Conservation (phyloP, 2,797 vertebrate genomes). For the Nasua narica region DNA sequence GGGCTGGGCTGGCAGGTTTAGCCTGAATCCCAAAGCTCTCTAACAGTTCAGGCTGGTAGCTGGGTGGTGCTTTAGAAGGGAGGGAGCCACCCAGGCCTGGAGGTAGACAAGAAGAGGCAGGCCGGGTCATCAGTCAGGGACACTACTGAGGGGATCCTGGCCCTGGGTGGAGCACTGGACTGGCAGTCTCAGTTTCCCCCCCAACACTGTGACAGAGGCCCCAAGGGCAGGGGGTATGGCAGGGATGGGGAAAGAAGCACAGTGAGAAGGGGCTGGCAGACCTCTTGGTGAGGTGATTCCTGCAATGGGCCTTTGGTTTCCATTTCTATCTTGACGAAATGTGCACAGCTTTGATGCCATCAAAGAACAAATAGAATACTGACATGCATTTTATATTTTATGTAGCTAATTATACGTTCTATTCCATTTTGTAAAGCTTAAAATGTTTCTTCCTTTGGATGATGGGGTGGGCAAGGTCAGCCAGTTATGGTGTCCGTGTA, state of each 20-base stretch:
- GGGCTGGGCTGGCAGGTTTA: neutral
- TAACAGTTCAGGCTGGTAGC: neutral
- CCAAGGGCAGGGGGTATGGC: fast-evolving
- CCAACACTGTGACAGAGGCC: neutral
- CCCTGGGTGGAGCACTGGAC: neutral
- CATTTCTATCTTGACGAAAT: neutral
- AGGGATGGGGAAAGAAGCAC: neutral
- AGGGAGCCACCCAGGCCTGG: neutral
- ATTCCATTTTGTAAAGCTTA: neutral
- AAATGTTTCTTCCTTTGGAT: neutral
- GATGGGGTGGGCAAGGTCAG: neutral
- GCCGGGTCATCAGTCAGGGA: neutral
- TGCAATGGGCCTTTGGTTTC: neutral
- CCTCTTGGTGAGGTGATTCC: neutral
- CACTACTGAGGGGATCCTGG: neutral
- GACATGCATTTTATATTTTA: neutral
- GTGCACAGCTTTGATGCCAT: neutral
- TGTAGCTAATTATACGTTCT: neutral
- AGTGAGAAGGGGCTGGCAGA: neutral
- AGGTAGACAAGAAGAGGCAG: neutral
- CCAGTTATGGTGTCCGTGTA: neutral
- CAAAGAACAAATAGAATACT: neutral
- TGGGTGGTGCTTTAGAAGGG: neutral
- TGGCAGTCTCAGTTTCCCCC: neutral
- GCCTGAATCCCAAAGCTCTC: neutral